These are phyloP conservation scores for Oxycera nigricornis DNA, from an alignment of 2,888 invertebrate genomes.

Conservation along the genomic window DNA sequence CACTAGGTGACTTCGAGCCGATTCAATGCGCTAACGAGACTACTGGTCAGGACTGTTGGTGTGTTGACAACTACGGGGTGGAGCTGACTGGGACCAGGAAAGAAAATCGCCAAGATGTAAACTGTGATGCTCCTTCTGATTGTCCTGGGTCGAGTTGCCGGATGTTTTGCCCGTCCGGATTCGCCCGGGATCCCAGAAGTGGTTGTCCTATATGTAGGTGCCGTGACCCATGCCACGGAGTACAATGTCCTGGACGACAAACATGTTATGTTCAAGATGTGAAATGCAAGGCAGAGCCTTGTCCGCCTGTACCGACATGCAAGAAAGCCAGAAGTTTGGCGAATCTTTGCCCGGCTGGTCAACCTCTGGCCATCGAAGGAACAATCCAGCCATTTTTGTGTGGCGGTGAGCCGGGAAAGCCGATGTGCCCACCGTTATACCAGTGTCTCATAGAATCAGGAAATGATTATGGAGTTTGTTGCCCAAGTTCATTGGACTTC, in stretches of 20 bases:
- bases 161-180: constrained; percentile 86
- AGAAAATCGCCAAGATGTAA: constrained; percentile 52
- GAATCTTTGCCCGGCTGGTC: constrained; percentile 80
- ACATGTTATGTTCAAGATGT: constrained; percentile 81
- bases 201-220: constrained; percentile 85
- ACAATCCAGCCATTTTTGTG: constrained; percentile 82
- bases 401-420: constrained; percentile 81
- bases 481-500: constrained; percentile 77
- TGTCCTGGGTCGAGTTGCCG: constrained; percentile 84
- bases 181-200: constrained; percentile 70
- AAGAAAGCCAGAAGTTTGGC: constrained; percentile 77
- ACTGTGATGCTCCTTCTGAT: constrained; percentile 65
- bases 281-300: constrained; percentile 78
- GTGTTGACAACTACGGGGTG: constrained; percentile 79
- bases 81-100: constrained; percentile 80
- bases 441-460: constrained; percentile 79
- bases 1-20: constrained; percentile 75
- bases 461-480: constrained; percentile 88
- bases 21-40: constrained; percentile 79
- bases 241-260: constrained; percentile 78
- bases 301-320: constrained; percentile 86
- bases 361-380: constrained; percentile 74
- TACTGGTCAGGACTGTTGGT: constrained; percentile 78
- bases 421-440: constrained; percentile 82
- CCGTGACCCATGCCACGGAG: constrained; percentile 78